Percentiles rank a stretch among this genome's conserved stretches.
phyloP scores from a whole-genome alignment of 2,113 vertebrate species.

The Prinia subflava region DNA sequence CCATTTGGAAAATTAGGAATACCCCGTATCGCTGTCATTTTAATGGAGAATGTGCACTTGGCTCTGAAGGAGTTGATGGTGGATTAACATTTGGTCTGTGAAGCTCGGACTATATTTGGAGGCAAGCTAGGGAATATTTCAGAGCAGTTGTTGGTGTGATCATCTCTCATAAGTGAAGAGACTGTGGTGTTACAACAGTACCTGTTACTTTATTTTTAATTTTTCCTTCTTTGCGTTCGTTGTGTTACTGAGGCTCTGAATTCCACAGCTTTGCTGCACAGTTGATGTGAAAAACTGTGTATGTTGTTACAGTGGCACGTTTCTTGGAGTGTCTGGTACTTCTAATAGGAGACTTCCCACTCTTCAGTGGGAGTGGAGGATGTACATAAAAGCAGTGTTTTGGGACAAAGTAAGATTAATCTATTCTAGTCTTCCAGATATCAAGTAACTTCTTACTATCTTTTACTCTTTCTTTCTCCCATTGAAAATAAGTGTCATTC shows the following conservation, averaged over 20 bases:
- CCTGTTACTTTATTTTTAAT: not conserved
- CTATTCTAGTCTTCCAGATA: slow-evolving; percentile 70
- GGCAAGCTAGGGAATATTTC: slow-evolving; percentile 34
- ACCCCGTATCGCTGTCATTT: not conserved
- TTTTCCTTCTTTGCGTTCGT: slow-evolving; percentile 4
- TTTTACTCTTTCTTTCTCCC: slow-evolving; percentile 54
- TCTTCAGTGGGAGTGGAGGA: not conserved
- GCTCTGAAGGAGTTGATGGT: slow-evolving; percentile 21
- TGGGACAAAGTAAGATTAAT: slow-evolving; percentile 53
- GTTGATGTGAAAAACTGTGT: slow-evolving; percentile 51
- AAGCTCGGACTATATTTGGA: slow-evolving; percentile 34
- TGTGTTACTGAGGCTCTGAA: slow-evolving; percentile 52
- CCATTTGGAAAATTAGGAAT: not conserved
- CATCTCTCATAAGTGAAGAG: slow-evolving; percentile 20
- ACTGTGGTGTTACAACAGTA: slow-evolving; percentile 31
- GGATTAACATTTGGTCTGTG: slow-evolving; percentile 22
- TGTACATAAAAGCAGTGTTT: slow-evolving; percentile 46
- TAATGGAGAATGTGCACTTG: not conserved
- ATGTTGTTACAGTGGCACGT: slow-evolving; percentile 41
- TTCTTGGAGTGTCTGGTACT: slow-evolving; percentile 58
- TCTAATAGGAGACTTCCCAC: slow-evolving; percentile 38
- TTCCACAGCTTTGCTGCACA: slow-evolving; percentile 37
- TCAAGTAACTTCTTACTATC: slow-evolving; percentile 53
- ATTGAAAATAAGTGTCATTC: slow-evolving; percentile 54
- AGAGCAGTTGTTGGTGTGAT: slow-evolving; percentile 22